Base-by-base conservation (phyloP, 2,888 invertebrate genomes). In the Tiphia femorata region DNA sequence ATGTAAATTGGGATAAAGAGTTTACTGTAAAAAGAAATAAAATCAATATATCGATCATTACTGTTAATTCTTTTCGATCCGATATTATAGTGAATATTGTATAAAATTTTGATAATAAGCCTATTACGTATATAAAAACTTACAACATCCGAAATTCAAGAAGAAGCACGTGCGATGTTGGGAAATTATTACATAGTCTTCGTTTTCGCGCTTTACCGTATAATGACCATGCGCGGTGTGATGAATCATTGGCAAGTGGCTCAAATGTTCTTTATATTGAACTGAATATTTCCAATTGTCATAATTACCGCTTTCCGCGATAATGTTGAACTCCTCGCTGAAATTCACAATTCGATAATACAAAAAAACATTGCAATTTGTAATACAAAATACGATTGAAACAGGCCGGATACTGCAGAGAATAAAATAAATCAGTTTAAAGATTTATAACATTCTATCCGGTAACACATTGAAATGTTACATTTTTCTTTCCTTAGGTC, bases 251-350 rank as follows among this genome's bases (percentile, higher is more conserved):
- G 91, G 91, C 83, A 91, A 85, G 59, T 89, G 87, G 1, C 89
- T 88, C 38, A 92, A 83, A 64, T 85, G 84, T 76, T 92, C 92
- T 2, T 84, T 87, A 72, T 92, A 92, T 58, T 86, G 78, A 0
- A 88, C 89, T 0, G 88, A 86, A 74, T 92, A 92, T 66, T 88
- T 88, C 92, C 92, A 92, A 67, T 90, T 87, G 42, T 89, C 88
- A 67, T 87, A 87, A 76, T 89, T 88, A 2, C 90, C 90, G 61
- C 86, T 86, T 77, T 92, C 92, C 0, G 86, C 82, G 1, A 88
- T 81, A 38, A 92, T 87, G 63, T 85, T 85, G 73, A 91, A 91
- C 72, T 87, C 85, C 14, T 86, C 81, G 70, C 91, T 91, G 64
- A 52, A 81, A 80, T 29, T 49, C n/a, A 35, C 10, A 43, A 42